Evolutionary conservation across 2,797 vertebrate species (phyloP).

Genomic region (Ctenopoma kingsleyae): DNA sequence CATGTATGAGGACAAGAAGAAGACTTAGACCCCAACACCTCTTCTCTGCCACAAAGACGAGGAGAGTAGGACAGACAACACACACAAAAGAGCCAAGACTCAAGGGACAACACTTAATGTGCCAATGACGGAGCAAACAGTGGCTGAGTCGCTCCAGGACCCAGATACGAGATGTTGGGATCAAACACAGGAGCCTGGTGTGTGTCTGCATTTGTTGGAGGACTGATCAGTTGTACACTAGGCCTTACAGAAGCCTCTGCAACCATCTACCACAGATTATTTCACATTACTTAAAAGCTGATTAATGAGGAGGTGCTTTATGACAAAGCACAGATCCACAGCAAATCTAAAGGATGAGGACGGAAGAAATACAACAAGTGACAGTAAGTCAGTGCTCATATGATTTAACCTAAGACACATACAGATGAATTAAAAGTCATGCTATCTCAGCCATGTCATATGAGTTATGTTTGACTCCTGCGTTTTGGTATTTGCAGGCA

Average conservation of each 20-base stretch:
- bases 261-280: no score
- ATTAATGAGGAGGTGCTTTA: constrained; percentile 1
- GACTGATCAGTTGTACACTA: background rate
- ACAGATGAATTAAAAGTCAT: constrained; percentile 3
- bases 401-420: constrained; percentile 18
- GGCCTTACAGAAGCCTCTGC: background rate
- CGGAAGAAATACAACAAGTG: background rate
- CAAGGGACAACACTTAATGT: background rate
- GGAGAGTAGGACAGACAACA: background rate
- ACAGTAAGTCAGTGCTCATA: constrained; percentile 2
- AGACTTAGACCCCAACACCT: background rate
- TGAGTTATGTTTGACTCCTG: background rate
- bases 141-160: background rate
- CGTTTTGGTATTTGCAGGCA: background rate
- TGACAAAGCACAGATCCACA: constrained; percentile 15
- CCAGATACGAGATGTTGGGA: background rate
- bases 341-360: constrained; percentile 10
- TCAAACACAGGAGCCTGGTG: background rate
- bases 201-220: background rate
- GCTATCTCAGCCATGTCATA: background rate
- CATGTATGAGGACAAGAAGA: background rate
- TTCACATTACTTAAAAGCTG: background rate
- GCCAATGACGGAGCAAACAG: background rate
- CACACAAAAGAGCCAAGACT: constrained; percentile 15
- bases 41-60: background rate